These are phyloP conservation scores for Bufotes viridis DNA, from an alignment of 2,797 vertebrate species.

Conservation along the genomic window DNA sequence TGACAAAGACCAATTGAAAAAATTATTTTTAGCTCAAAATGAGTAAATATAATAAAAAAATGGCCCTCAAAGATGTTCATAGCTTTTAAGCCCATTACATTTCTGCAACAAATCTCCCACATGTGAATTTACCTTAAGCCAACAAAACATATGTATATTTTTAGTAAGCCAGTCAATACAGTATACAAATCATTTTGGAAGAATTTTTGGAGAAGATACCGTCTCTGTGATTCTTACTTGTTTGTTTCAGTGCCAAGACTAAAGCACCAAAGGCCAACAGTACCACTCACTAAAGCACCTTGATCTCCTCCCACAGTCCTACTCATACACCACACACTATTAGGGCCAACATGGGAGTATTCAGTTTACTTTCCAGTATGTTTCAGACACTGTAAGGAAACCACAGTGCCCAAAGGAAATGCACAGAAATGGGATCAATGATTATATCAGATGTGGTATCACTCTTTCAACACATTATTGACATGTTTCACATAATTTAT, in stretches of 20 bases:
- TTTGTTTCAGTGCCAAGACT: not conserved
- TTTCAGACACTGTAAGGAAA: not conserved
- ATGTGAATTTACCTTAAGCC: too few relatives aligned
- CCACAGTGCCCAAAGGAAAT: not conserved
- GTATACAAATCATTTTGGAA: not conserved
- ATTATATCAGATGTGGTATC: not conserved
- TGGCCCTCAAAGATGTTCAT: too few relatives aligned
- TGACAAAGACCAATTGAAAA: too few relatives aligned
- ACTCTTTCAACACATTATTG: not conserved
- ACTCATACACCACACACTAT: not conserved
- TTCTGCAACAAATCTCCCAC: too few relatives aligned
- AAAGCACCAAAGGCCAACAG: not conserved
- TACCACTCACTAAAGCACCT: not conserved
- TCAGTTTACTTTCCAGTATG: not conserved
- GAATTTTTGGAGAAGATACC: not conserved
- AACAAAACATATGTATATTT: not conserved
- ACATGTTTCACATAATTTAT: not conserved
- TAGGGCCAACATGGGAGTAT: not conserved
- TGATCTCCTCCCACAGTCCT: not conserved
- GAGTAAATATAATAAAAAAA: too few relatives aligned
- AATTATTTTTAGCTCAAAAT: too few relatives aligned
- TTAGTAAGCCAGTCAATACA: not conserved
- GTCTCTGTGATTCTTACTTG: not conserved
- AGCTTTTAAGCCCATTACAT: too few relatives aligned
- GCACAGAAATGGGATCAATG: not conserved